Evolutionary conservation across 1,140 invertebrate species (phyloP).

Genomic region (Meteorus sp.): DNA sequence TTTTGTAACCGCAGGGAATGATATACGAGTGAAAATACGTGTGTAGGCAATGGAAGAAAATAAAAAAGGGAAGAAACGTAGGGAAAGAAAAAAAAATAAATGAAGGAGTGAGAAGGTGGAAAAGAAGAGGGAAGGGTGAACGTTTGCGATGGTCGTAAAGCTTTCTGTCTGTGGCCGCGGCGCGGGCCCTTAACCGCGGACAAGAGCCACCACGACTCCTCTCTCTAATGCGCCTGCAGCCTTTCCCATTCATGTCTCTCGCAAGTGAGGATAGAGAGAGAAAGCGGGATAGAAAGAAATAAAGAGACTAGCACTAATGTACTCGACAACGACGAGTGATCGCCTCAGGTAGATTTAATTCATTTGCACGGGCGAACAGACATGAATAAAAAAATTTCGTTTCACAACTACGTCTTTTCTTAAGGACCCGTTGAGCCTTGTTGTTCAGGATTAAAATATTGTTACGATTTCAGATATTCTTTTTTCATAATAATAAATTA

Average conservation of each 20-base stretch:
- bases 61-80: conserved; percentile 6
- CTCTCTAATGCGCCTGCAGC: not conserved
- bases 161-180: conserved; percentile 51
- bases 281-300: too few species aligned
- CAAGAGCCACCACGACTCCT: not conserved
- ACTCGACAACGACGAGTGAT: not conserved
- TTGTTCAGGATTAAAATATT: not conserved
- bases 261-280: too few species aligned
- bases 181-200: conserved; percentile 12
- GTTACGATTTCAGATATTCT: too few species aligned
- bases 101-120: not conserved
- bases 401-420: not conserved
- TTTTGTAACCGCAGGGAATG: conserved; percentile 52
- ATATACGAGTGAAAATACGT: conserved; percentile 42
- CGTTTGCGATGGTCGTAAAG: conserved; percentile 48
- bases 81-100: conserved; percentile 23
- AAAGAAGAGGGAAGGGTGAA: not conserved
- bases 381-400: conserved; percentile 11
- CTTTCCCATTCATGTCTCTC: conserved; percentile 13
- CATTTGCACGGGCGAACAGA: not conserved
- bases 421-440: not conserved
- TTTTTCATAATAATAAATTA: too few species aligned
- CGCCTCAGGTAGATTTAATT: conserved; percentile 6
- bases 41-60: not conserved
- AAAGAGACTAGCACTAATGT: conserved; percentile 14